Percentiles rank a stretch among this genome's conserved stretches.
Evolutionary conservation across 2,888 invertebrate species (phyloP).

Genomic region (Odiellus spinosus): DNA sequence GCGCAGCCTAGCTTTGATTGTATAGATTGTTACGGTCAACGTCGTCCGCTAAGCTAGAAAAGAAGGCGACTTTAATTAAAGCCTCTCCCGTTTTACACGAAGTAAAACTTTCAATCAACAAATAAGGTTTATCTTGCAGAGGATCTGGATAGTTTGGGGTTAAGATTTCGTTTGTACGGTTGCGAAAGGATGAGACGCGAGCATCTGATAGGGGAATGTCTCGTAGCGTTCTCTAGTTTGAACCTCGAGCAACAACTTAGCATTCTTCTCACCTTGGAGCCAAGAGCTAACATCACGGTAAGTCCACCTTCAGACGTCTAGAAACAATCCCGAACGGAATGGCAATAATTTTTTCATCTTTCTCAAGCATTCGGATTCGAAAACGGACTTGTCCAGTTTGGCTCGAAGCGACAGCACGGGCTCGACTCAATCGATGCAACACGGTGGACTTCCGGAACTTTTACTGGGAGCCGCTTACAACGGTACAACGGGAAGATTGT

Average conservation of each 20-base stretch:
- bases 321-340: background rate
- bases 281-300: constrained; percentile 25
- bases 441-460: constrained; percentile 76
- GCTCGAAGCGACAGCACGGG: constrained; percentile 85
- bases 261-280: constrained; percentile 69
- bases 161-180: constrained; percentile 75
- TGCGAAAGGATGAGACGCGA: constrained; percentile 85
- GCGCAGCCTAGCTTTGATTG: no score
- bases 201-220: constrained; percentile 73
- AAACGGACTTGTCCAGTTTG: constrained; percentile 51
- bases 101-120: no score
- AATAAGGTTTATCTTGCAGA: constrained; percentile 40
- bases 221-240: constrained; percentile 74
- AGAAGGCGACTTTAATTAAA: no score
- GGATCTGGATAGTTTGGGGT: constrained; percentile 80
- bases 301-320: constrained; percentile 5
- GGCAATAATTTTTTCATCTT: background rate
- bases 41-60: no score
- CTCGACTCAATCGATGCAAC: constrained; percentile 66
- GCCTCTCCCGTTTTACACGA: no score
- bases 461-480: constrained; percentile 78
- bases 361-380: constrained; percentile 33
- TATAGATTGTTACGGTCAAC: no score
- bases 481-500: constrained; percentile 80
- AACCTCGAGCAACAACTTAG: constrained; percentile 80